Evolutionary conservation across 2,113 vertebrate genomes (phyloP), one percentile per base, ranked within the genome.

Genomic region (Odontophorus gujanensis): DNA sequence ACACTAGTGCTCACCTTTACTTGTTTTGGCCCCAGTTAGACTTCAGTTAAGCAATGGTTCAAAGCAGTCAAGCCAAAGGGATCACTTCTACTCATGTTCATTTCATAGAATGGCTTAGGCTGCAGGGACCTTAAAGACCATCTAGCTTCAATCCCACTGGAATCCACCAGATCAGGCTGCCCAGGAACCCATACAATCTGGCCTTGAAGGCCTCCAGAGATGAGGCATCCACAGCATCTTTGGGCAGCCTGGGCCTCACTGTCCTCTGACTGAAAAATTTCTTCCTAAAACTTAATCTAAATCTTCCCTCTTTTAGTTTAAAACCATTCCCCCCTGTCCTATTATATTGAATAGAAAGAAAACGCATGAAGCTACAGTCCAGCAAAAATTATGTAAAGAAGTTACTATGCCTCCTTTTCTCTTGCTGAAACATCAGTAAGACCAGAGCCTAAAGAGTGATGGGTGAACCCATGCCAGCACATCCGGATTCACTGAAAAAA

Each of bases 371-470:
- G 85, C 36, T 65, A 36, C 34, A 84, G 57, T 2, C 0, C 26
- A 90, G 34, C 57, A 94, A 43, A 43, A 90, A 87, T 76, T 58
- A 82, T 18, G 15, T 6, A 48, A 73, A 91, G 25, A n/a, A 50
- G 9, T 48, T 87, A 79, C 55, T 79, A 11, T 13, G 16, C 7
- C 36, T 79, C 42, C 28, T 82, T 91, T 85, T 51, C 84, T 85
- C 59, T 79, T n/a, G 14, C 55, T 65, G 78, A 21, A 55, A 6
- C n/a, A 58, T n/a, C 43, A 77, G 5, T 24, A 90, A 83, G 65
- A 82, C 5, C 43, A 61, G 20, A 79, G 30, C 32, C 34, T 53
- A 45, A 90, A 73, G 40, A 74, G 2, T 7, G 47, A 50, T 8
- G 10, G 10, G 11, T 3, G 6, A 63, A 72, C 2, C 28, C 22